Evolutionary conservation across 2,797 vertebrate genomes (phyloP).

Genomic region (Oreonectes daqikongensis): DNA sequence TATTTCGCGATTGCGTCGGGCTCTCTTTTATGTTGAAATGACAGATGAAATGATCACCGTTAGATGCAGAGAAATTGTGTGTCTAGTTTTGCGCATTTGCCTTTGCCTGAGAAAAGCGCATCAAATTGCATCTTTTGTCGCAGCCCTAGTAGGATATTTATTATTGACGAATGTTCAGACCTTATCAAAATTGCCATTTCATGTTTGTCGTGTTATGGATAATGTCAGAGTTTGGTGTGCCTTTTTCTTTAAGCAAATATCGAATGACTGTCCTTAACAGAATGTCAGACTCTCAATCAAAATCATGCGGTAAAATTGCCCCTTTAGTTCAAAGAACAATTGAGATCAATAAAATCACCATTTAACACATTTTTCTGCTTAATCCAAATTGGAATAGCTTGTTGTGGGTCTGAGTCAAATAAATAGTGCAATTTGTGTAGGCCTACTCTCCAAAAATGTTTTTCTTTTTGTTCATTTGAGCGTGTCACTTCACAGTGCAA

Average conservation of each 20-base stretch:
- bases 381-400: not conserved
- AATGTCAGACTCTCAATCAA: not conserved
- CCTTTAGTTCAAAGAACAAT: not conserved
- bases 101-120: not conserved
- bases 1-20: not conserved
- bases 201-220: constrained; percentile 11
- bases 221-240: not conserved
- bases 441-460: no score
- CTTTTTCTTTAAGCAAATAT: not conserved
- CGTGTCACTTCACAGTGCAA: not conserved
- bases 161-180: not conserved
- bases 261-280: not conserved
- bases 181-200: not conserved
- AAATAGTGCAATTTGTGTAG: not conserved
- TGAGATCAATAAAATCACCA: not conserved
- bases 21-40: not conserved
- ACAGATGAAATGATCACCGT: not conserved
- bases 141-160: not conserved
- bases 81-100: not conserved
- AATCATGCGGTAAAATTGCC: not conserved
- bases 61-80: not conserved
- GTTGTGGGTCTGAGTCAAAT: not conserved
- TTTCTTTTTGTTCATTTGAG: not conserved
- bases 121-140: not conserved
- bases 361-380: not conserved